Percentiles rank a stretch among this genome's conserved stretches.
phyloP scores from a whole-genome alignment of 2,888 invertebrate genomes.

The Clepsis dumicolana region DNA sequence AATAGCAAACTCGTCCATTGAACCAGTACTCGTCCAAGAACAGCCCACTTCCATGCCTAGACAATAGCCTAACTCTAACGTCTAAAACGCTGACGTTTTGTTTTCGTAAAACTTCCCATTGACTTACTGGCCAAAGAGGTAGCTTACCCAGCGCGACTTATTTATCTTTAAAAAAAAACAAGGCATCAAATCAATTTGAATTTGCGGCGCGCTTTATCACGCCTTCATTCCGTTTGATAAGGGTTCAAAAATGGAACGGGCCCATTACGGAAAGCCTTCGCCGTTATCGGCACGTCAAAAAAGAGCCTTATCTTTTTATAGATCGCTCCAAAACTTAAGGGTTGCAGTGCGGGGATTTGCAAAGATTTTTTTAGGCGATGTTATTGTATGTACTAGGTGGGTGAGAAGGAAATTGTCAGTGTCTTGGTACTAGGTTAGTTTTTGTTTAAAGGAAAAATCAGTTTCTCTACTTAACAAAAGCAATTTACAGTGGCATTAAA shows the following conservation, averaged over 20 bases:
- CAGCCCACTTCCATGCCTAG: too few species aligned
- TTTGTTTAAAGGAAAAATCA: too few species aligned
- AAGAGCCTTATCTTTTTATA: conserved; percentile 21
- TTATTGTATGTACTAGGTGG: too few species aligned
- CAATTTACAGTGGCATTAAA: too few species aligned
- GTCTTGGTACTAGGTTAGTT: too few species aligned
- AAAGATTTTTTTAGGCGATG: background rate
- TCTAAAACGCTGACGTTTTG: too few species aligned
- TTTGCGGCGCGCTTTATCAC: conserved; percentile 22
- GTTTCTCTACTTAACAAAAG: too few species aligned
- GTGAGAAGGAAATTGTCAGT: too few species aligned
- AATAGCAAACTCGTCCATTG: too few species aligned
- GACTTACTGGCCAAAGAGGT: background rate
- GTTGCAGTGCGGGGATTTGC: background rate
- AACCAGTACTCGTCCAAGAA: too few species aligned
- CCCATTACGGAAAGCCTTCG: conserved; percentile 31
- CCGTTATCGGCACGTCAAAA: conserved; percentile 30
- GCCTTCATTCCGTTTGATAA: conserved; percentile 29
- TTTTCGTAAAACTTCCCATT: too few species aligned
- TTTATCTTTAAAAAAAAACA: conserved; percentile 16
- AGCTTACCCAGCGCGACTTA: conserved; percentile 1
- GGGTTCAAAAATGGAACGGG: conserved; percentile 35
- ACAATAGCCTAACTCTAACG: too few species aligned
- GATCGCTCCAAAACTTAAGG: conserved; percentile 14
- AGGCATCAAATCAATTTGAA: conserved; percentile 27